Evolutionary conservation across 1,140 invertebrate genomes (phyloP).

Genomic region (Ceratina japonica): DNA sequence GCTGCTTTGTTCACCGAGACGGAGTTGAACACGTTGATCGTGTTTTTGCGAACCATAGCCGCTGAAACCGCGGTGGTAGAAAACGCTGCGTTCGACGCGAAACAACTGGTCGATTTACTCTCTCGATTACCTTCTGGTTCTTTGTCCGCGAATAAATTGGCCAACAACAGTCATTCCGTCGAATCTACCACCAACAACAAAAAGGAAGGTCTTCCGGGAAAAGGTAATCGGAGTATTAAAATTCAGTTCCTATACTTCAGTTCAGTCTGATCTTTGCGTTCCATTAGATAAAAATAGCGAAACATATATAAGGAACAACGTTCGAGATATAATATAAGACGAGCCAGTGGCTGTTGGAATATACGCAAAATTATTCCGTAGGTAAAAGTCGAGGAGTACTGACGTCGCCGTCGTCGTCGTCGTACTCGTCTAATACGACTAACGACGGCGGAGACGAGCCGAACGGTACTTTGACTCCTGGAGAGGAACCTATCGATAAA

Average conservation of each 20-base stretch:
- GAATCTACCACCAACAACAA: slow-evolving; percentile 65
- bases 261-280: neutral
- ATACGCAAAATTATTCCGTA: slow-evolving; percentile 23
- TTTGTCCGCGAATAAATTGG: slow-evolving; percentile 64
- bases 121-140: slow-evolving; percentile 67
- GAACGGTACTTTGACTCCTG: slow-evolving; percentile 71
- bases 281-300: neutral
- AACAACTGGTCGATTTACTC: slow-evolving; percentile 72
- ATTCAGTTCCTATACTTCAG: neutral
- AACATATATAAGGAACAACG: too few relatives aligned
- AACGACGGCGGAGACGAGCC: slow-evolving; percentile 74
- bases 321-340: too few relatives aligned
- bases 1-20: slow-evolving; percentile 85
- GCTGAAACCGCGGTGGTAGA: slow-evolving; percentile 49
- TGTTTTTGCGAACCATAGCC: slow-evolving; percentile 75
- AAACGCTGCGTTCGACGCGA: slow-evolving; percentile 61
- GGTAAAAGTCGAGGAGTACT: slow-evolving; percentile 63
- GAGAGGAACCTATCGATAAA: slow-evolving; percentile 73
- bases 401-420: slow-evolving; percentile 59
- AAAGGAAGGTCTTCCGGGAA: slow-evolving; percentile 69
- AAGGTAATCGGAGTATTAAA: slow-evolving; percentile 64
- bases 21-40: slow-evolving; percentile 84
- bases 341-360: too few relatives aligned
- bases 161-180: slow-evolving; percentile 62
- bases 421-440: slow-evolving; percentile 62